Evolutionary conservation across 2,888 invertebrate species (phyloP).

Genomic region (Phaonia tiefii): DNA sequence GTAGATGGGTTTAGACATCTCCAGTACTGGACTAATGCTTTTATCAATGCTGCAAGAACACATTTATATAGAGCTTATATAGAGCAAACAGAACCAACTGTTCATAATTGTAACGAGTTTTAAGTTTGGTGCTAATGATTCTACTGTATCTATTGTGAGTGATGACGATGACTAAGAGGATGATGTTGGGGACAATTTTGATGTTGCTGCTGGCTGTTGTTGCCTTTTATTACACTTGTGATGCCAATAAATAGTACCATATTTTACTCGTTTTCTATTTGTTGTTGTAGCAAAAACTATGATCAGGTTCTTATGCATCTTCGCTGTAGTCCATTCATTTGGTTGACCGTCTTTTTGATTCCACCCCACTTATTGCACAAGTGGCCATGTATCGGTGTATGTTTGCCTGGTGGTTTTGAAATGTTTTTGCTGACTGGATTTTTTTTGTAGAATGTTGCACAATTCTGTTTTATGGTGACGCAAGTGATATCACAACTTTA

Average conservation of each 20-base stretch:
- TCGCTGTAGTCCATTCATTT: conserved; percentile 7
- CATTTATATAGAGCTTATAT: neutral
- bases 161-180: conserved; percentile 1
- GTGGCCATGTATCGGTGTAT: neutral
- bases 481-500: conserved; percentile 24
- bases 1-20: neutral
- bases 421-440: conserved; percentile 15
- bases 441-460: conserved; percentile 65
- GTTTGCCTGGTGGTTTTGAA: too few relatives aligned
- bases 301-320: conserved; percentile 10
- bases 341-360: neutral
- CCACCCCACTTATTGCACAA: too few relatives aligned
- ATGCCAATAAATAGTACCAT: conserved; percentile 48
- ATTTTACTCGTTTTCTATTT: conserved; percentile 2
- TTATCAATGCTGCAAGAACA: neutral
- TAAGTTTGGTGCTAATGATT: neutral
- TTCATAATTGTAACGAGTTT: conserved; percentile 35
- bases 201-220: neutral
- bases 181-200: neutral
- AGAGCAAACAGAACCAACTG: conserved; percentile 5
- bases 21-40: conserved; percentile 11
- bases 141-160: neutral
- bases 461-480: conserved; percentile 23
- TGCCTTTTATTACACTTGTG: conserved; percentile 44
- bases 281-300: conserved; percentile 9